Evolutionary conservation across 2,888 invertebrate species (phyloP), one percentile per base, ranked within the genome.

Genomic region (Dasypolia templi): DNA sequence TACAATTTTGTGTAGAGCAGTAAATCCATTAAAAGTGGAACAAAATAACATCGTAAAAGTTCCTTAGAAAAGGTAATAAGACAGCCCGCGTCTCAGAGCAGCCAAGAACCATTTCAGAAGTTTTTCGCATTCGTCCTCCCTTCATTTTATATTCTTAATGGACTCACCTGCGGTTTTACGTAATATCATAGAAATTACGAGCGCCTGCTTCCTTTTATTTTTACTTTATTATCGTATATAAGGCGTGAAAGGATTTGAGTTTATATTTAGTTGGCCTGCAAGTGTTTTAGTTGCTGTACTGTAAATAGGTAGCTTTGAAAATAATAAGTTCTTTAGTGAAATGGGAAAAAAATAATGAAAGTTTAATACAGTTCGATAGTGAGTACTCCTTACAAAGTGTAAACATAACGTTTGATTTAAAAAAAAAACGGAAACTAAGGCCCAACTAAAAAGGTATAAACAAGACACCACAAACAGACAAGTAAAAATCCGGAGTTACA

Each of bases 111-210:
- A 91, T 92, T 91, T 86, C 87, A 89, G 86, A 93, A 92, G 88
- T 93, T 93, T 92, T 90, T 88, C 91, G 89, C 91, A 91, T 92
- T 91, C 89, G 86, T 89, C 89, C 87, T 86, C 84, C 89, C 89
- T 90, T 89, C 91, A 91, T 91, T 93, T 93, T 91, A 92, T 92
- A 91, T 92, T 93, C 91, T 88, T 93, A 93, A 92, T 93, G 92
- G 93, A 92, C 90, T 92, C 89, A 91, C 91, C 91, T 90, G 89
- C 88, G 83, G 86, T 86, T 88, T 86, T 86, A 82, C 84, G 84
- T 87, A 87, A 89, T 88, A 82, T 87, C 84, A 84, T 87, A 86
- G 86, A 87, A 88, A 88, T 88, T 87, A 88, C 85, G 84, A 86
- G 84, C 82, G 84, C 75, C 79, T 72, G 67, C 76, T 70, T 78